Evolutionary conservation across 2,113 vertebrate genomes (phyloP), one percentile per base, ranked within the genome.

Genomic region (Meles meles): DNA sequence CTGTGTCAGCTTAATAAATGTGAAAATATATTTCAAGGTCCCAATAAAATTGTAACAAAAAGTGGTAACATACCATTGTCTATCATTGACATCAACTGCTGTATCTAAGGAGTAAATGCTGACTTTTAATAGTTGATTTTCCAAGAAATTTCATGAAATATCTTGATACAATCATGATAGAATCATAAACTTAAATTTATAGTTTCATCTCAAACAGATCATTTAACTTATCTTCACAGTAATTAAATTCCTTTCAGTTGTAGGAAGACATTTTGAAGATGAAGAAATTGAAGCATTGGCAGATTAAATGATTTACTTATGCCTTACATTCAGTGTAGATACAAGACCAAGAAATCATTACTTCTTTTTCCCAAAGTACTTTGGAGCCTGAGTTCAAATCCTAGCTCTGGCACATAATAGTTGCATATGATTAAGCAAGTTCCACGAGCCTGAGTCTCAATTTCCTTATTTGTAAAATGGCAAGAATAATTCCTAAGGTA

Each of bases 91-190:
- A 63, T 37, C 89, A 83, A 88, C 0, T 69, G 52, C 47, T 94
- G 61, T 81, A 37, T 42, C 84, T 42, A 88, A 67, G 44, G 7
- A 96, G 25, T 4, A 86, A 85, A 88, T 74, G 23, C 42, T 82
- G 23, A 55, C n/a, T 88, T 74, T 42, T 34, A 77, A 37, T 7
- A 65, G 44, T 17, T 85, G 27, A 61, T 89, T 85, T 61, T 52
- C 18, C 23, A 94, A 92, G 61, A 97, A 71, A 71, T n/a, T 14
- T 65, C n/a, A 77, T n/a, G 20, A 88, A 97, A 92, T 92, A 81
- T 42, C 72, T 77, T 37, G 39, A n/a, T 85, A 37, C 18, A 69
- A 55, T 44, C n/a, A 72, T 31, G 81, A 39, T 23, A 69, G 15
- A 81, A 89, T 71, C 39, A 71, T 9, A 88, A 72, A 5, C 34